Evolutionary conservation across 2,797 vertebrate species (phyloP).

Genomic region (Ceyx erithaca): DNA sequence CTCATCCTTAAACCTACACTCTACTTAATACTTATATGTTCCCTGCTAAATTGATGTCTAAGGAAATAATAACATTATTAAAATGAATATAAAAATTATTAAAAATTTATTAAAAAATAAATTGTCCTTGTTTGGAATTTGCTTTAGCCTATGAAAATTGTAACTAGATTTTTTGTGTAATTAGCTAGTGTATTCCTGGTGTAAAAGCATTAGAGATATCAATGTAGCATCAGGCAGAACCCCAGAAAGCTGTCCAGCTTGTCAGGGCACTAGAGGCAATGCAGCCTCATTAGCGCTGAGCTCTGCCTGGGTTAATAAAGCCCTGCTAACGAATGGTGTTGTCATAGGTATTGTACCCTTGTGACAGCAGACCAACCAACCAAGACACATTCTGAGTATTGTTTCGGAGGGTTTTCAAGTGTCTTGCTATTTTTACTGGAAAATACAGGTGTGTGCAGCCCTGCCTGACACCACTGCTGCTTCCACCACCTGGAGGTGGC

Average conservation of each 20-base stretch:
- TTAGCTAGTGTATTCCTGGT: background rate
- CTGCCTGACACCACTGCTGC: background rate
- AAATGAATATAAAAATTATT: no score
- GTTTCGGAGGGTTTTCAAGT: background rate
- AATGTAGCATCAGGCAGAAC: background rate
- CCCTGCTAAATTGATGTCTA: background rate
- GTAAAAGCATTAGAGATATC: background rate
- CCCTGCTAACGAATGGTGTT: background rate
- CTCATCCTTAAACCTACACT: background rate
- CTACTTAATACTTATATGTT: background rate
- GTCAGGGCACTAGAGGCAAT: background rate
- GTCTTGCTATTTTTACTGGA: background rate
- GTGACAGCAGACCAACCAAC: background rate
- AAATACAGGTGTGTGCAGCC: background rate
- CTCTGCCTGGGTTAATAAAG: background rate
- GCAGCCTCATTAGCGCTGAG: background rate
- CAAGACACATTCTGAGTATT: background rate
- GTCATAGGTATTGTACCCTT: background rate
- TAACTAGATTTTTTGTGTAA: background rate
- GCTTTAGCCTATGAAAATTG: background rate
- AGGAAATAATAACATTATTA: background rate
- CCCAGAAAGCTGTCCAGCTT: background rate
- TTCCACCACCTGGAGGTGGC: background rate
- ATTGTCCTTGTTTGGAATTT: background rate
- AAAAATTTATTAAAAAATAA: no score